Percentiles rank a stretch among this genome's conserved stretches.
phyloP scores from a whole-genome alignment of 2,797 vertebrate species.

The Lacerta bilineata region DNA sequence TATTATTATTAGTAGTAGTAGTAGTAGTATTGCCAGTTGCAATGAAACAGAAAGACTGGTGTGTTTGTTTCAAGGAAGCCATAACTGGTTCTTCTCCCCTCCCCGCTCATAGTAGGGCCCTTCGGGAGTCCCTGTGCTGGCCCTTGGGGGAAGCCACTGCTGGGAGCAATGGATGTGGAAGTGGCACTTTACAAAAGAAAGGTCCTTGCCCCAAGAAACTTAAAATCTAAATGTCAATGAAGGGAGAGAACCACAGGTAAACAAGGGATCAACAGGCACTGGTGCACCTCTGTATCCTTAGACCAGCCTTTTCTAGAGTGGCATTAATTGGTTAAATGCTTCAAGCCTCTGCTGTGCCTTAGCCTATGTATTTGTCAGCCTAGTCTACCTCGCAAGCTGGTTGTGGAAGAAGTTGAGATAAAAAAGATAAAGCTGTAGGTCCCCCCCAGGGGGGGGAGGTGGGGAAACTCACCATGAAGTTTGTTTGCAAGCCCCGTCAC shows the following conservation, averaged over 20 bases:
- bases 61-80: no score
- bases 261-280: neutral
- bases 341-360: neutral
- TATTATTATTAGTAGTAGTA: no score
- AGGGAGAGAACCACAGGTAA: neutral
- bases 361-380: neutral
- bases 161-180: no score
- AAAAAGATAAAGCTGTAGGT: neutral
- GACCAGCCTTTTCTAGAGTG: neutral
- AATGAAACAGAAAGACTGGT: no score
- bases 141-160: no score
- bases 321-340: neutral
- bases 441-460: rapidly evolving
- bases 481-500: no score
- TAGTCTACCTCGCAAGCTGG: neutral
- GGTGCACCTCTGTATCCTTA: neutral
- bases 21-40: no score
- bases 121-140: no score
- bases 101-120: no score
- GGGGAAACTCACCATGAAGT: no score
- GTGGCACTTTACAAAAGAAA: neutral
- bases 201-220: neutral
- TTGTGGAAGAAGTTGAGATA: neutral
- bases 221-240: neutral
- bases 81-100: no score